Evolutionary conservation across 2,797 vertebrate species (phyloP), one percentile per base, ranked within the genome.

Genomic region (Anas bahamensis): DNA sequence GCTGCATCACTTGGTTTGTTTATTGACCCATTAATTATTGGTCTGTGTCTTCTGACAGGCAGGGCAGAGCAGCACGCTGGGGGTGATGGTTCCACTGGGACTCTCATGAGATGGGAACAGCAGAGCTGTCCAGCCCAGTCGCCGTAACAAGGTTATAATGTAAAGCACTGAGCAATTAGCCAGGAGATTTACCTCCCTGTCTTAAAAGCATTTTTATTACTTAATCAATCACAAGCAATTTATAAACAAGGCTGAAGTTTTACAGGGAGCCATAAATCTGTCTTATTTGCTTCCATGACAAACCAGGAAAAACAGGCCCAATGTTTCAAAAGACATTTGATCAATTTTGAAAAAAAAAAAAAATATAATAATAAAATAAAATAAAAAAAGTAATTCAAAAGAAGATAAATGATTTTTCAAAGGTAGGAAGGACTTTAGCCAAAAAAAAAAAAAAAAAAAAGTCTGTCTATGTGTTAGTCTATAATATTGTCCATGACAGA

Each of bases 191-290:
- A 98, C 97, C 96, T 97, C 96, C 91, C 92, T 97, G 96, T 97
- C 97, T 96, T 98, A 98, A 98, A 98, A 98, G 98, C 97, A 93
- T 97, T 98, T 98, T 98, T 98, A 98, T 98, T 97, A 97, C 97
- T 98, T 98, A 97, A 98, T 98, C 98, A 97, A 98, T 98, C 97
- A 97, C 71, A 72, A 91, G 95, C 97, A 97, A 97, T 98, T 98
- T 97, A 97, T 97, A 98, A 98, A 98, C 98, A 98, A 97, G 96
- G 92, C 89, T 94, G 57, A 93, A 92, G 77, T 97, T 97, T 97
- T 97, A 97, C 95, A 83, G 57, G 70, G 93, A 95, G 70, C 55
- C 84, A 82, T 98, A 97, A 97, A 97, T 98, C 97, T 97, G 91
- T 86, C 86, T 83, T 76, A 13, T 87, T 97, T 95, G n/a, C 92